Evolutionary conservation across 1,140 invertebrate species (phyloP).

Genomic region (Habropoda laboriosa): DNA sequence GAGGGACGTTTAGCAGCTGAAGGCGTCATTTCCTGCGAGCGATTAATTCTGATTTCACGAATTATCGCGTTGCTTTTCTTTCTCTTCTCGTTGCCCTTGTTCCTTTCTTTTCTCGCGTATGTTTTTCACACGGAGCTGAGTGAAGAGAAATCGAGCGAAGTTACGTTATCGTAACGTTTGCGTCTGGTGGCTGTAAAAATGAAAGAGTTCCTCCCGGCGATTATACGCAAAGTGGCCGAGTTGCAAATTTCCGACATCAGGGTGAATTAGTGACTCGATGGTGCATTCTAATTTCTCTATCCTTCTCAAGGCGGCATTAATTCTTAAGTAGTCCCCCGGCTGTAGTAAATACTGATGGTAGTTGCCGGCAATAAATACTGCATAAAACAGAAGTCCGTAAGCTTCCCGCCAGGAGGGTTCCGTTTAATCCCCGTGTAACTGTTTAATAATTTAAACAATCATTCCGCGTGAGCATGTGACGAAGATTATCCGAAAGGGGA

Average conservation of each 20-base stretch:
- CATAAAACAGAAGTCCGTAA: constrained; percentile 36
- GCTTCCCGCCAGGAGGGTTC: constrained; percentile 18
- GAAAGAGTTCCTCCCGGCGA: not conserved
- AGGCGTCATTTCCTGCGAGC: not conserved
- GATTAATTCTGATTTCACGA: not conserved
- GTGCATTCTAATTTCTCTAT: constrained; percentile 45
- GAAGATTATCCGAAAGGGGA: not conserved
- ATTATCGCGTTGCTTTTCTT: no score
- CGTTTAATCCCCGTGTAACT: constrained; percentile 40
- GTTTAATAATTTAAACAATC: constrained; percentile 36
- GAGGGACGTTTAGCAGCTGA: not conserved
- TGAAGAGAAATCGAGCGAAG: not conserved
- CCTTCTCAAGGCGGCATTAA: constrained; percentile 30
- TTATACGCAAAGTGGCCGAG: not conserved
- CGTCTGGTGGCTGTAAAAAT: not conserved
- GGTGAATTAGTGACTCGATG: constrained; percentile 30
- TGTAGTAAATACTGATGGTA: constrained; percentile 37
- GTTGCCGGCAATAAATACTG: constrained; percentile 38
- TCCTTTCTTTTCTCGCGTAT: not conserved
- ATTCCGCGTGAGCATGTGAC: not conserved
- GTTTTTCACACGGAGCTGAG: not conserved
- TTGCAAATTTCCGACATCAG: not conserved
- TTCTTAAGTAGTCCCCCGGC: constrained; percentile 35
- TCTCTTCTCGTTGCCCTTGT: not conserved
- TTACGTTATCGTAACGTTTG: not conserved